Evolutionary conservation across 2,888 invertebrate species (phyloP).

Genomic region (Limnephilus rhombicus): DNA sequence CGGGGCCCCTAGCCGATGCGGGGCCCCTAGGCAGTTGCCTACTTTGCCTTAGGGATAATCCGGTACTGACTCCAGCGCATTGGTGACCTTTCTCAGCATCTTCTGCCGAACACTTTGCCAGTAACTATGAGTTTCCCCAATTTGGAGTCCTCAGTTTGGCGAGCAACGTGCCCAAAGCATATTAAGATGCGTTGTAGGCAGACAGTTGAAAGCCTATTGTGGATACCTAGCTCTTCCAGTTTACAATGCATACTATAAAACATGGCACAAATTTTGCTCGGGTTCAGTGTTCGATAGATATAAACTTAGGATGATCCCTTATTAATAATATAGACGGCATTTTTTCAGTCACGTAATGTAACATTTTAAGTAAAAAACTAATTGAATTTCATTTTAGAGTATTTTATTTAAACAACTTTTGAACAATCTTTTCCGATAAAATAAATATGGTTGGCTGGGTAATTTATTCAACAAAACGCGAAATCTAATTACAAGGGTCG

Average conservation of each 20-base stretch:
- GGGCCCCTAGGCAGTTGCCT: too few species aligned
- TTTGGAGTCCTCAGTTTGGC: too few species aligned
- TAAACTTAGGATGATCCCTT: background rate
- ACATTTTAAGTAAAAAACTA: background rate
- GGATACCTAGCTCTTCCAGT: too few species aligned
- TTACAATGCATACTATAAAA: background rate
- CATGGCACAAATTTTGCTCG: background rate
- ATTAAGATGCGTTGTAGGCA: too few species aligned
- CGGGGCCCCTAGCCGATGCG: too few species aligned
- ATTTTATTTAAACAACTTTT: constrained; percentile 21
- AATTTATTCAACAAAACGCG: constrained; percentile 23
- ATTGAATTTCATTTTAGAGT: background rate
- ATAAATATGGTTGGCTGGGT: constrained; percentile 14
- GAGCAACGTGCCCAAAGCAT: too few species aligned
- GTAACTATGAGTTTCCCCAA: too few species aligned
- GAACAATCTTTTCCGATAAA: constrained; percentile 2
- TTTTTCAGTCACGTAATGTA: background rate
- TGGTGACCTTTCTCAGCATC: too few species aligned
- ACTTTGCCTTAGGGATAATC: too few species aligned
- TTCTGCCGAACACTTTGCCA: too few species aligned
- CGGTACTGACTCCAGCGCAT: too few species aligned
- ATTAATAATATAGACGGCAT: background rate
- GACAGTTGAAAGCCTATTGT: too few species aligned
- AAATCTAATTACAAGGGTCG: constrained; percentile 30
- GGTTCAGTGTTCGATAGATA: background rate